Conservation (phyloP, 1,140 invertebrate species). For the Bradysia coprophila region DNA sequence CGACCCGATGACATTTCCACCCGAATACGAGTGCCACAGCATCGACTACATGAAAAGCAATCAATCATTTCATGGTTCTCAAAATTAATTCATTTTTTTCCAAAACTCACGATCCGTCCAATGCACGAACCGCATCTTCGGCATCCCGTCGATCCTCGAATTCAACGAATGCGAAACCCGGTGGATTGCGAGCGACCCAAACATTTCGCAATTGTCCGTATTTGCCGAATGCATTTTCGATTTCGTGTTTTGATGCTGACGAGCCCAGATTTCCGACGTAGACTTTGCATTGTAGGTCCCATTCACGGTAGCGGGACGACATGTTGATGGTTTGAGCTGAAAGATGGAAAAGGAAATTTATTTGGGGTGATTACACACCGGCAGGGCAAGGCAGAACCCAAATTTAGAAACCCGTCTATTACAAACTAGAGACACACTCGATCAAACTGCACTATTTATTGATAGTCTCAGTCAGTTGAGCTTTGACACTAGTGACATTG, state of each 20-base stretch:
- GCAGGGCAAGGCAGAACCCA: too few species aligned
- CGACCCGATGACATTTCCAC: conserved; percentile 79
- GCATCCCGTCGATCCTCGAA: conserved; percentile 95
- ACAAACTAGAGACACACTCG: too few species aligned
- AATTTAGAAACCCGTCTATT: too few species aligned
- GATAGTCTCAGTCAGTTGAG: too few species aligned
- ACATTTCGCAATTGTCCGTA: conserved; percentile 91
- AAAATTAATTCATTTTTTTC: background rate
- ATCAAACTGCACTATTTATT: too few species aligned
- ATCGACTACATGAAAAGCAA: conserved; percentile 34
- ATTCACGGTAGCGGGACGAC: conserved; percentile 72
- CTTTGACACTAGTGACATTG: too few species aligned
- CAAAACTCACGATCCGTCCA: conserved; percentile 78
- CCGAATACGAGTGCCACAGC: conserved; percentile 64
- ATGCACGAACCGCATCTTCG: conserved; percentile 84
- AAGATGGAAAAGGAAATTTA: too few species aligned
- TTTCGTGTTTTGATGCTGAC: conserved; percentile 79
- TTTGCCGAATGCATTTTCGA: conserved; percentile 82
- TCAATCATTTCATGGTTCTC: background rate
- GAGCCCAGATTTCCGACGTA: conserved; percentile 95
- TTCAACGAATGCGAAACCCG: conserved; percentile 95
- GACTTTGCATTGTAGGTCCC: conserved; percentile 91
- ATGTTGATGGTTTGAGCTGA: too few species aligned
- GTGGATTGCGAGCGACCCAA: conserved; percentile 90
- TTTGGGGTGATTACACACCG: too few species aligned